Percentiles rank a stretch among this genome's conserved stretches.
These are phyloP conservation scores for Austrolebias charrua DNA, from an alignment of 2,797 vertebrate genomes.

Conservation along the genomic window DNA sequence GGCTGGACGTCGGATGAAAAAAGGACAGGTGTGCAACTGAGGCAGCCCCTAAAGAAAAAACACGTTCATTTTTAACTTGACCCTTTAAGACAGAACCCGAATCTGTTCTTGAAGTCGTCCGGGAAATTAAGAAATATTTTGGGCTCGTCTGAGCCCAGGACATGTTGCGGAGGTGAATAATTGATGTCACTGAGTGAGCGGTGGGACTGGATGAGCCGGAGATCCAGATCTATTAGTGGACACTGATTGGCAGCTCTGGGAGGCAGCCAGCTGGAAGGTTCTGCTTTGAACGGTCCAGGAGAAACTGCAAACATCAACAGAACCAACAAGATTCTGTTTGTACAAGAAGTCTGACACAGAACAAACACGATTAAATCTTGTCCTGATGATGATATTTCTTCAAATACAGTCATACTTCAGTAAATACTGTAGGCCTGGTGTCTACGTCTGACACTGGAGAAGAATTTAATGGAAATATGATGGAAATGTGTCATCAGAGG, in stretches of 20 bases:
- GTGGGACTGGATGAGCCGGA: conserved; percentile 63
- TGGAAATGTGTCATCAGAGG: too few species aligned
- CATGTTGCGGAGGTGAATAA: conserved; percentile 64
- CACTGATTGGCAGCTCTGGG: conserved; percentile 57
- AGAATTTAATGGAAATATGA: too few species aligned
- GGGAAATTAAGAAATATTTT: conserved; percentile 64
- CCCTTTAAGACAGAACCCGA: conserved; percentile 1
- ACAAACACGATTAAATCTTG: neutral
- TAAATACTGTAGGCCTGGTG: too few species aligned
- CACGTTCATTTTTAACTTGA: neutral
- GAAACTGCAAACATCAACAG: neutral
- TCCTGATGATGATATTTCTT: neutral
- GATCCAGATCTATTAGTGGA: conserved; percentile 62
- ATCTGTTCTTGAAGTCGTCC: conserved; percentile 34
- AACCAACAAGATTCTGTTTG: neutral
- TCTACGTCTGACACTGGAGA: too few species aligned
- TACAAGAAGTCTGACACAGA: neutral
- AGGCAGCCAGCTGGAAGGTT: conserved; percentile 40
- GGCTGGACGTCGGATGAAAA: conserved; percentile 22
- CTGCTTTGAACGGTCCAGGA: conserved; percentile 28
- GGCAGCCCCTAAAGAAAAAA: conserved; percentile 2
- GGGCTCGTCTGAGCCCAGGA: conserved; percentile 37
- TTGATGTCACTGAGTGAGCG: conserved; percentile 62
- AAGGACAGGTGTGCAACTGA: conserved; percentile 16
- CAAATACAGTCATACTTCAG: neutral